A percentile compares a stretch with the other conserved stretches of the same genome.
Conservation (phyloP, 2,113 vertebrate species). For the Lutjanus erythropterus region DNA sequence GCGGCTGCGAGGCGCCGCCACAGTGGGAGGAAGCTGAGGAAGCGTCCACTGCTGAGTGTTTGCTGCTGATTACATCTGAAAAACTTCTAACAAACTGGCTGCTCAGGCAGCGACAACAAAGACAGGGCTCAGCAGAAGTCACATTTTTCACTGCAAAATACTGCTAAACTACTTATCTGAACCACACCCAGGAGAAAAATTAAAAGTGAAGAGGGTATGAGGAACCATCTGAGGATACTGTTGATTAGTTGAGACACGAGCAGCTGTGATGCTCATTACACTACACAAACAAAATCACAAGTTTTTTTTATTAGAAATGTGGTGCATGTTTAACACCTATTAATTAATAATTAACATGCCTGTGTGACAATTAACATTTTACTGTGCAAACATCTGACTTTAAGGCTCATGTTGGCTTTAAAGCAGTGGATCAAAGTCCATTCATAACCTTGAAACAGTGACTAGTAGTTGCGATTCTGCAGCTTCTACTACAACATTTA, state of each 20-base stretch:
- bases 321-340: too few relatives aligned
- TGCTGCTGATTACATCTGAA: slow-evolving; percentile 47
- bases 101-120: background rate
- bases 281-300: background rate
- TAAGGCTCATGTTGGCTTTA: background rate
- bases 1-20: slow-evolving; percentile 9
- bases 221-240: background rate
- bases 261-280: too few relatives aligned
- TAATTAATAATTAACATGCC: too few relatives aligned
- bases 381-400: background rate
- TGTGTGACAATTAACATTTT: too few relatives aligned
- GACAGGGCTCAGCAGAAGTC: background rate
- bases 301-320: background rate
- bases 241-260: background rate
- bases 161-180: background rate
- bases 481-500: too few relatives aligned
- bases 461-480: too few relatives aligned
- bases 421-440: background rate
- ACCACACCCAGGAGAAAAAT: background rate
- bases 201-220: background rate
- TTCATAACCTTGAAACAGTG: too few relatives aligned
- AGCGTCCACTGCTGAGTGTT: slow-evolving; percentile 46
- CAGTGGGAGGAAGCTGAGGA: slow-evolving; percentile 66
- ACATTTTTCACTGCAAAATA: background rate
- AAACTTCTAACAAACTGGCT: background rate